Evolutionary conservation across 30 jellyfish, hydroid and myxozoan species (phyloP), one percentile per base, ranked within the genome.

Genomic region (Nemopilema nomurai): DNA sequence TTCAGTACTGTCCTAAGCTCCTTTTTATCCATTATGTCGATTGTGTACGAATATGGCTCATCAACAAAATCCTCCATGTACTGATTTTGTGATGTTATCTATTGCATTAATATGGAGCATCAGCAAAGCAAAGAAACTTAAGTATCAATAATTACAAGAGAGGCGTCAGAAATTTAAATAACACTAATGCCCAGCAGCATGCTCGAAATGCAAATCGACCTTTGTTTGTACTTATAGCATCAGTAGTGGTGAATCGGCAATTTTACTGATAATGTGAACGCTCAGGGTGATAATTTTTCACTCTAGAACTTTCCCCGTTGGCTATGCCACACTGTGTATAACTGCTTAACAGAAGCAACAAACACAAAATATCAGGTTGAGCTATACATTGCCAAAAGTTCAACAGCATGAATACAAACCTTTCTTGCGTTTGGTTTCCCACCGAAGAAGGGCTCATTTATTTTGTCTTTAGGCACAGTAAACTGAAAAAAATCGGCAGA

Each of bases 31-130:
- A 68, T 41, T 0, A 93, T 67, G 69, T 93, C 91, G 13, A 93
- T 41, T 18, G 98, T 93, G 77, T 93, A 81, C 20, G 79, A 57
- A 80, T 83, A 78, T 23, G 98, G 98, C 69, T 93, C 96, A n/a
- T 91, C 96, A 74, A 93, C 92, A 78, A 88, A 87, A 31, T 92
- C 97, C 50, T 93, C 98, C 96, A 93, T 67, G 67, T 93, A 93
- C 17, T 94, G 97, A 74, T 83, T 73, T 80, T 93, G 98, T 49
- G 98, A 93, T 3, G 97, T 88, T 8, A 93, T 28, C 98, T 93
- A 57, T 50, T 6, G 57, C 57, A 41, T 41, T 3, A n/a, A n/a
- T n/a, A n/a, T n/a, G n/a, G n/a, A n/a, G n/a, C n/a, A n/a, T n/a
- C n/a, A n/a, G n/a, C n/a, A n/a, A n/a, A n/a, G n/a, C n/a, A n/a